A percentile compares a stretch with the other conserved stretches of the same genome.
phyloP scores from a whole-genome alignment of 1,140 invertebrate genomes.

The Drosophila kikkawai region DNA sequence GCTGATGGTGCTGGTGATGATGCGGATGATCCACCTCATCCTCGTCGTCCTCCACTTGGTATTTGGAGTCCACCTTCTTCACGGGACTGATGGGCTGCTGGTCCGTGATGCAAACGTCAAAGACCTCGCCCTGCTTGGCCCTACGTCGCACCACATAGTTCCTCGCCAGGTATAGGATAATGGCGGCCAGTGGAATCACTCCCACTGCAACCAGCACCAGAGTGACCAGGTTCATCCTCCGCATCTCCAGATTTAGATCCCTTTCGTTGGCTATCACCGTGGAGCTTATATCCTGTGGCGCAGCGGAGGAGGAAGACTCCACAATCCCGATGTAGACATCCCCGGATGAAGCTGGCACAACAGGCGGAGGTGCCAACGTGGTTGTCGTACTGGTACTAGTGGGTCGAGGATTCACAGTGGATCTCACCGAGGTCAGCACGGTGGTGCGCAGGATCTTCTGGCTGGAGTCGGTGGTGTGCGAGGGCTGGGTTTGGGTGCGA shows the following conservation, averaged over 20 bases:
- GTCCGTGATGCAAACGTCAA: conserved; percentile 87
- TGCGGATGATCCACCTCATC: conserved; percentile 86
- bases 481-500: conserved; percentile 44
- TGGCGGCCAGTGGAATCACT: conserved; percentile 87
- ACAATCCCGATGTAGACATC: conserved; percentile 60
- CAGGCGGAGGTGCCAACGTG: conserved; percentile 1
- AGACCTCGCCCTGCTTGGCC: conserved; percentile 87
- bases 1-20: conserved; percentile 73
- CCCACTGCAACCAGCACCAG: conserved; percentile 87
- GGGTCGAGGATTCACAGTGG: conserved; percentile 68
- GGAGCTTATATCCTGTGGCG: conserved; percentile 67
- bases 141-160: conserved; percentile 86
- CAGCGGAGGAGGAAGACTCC: conserved; percentile 50
- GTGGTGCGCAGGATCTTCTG: conserved; percentile 72
- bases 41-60: conserved; percentile 75
- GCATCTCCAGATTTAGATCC: conserved; percentile 86
- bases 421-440: conserved; percentile 69
- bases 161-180: conserved; percentile 86
- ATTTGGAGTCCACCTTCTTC: conserved; percentile 79
- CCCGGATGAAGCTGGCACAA: conserved; percentile 4
- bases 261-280: conserved; percentile 76
- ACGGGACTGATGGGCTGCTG: conserved; percentile 84
- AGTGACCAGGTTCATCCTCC: conserved; percentile 87
- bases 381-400: conserved; percentile 34
- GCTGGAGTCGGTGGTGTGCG: conserved; percentile 64